Evolutionary conservation across 1,140 invertebrate genomes (phyloP).

Genomic region (Neotoxoptera formosana): DNA sequence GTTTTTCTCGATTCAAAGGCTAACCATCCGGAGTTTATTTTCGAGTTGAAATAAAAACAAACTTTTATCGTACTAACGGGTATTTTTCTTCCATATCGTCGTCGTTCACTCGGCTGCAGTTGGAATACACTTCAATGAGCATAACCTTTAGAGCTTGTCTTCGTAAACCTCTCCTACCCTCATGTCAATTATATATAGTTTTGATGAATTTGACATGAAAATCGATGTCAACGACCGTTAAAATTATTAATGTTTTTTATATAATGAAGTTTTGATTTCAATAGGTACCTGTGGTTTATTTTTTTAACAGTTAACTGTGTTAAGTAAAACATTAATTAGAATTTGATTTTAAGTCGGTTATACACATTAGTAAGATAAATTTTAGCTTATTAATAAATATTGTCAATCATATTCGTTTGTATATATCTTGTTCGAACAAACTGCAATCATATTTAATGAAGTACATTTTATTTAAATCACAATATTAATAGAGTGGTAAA

Average conservation of each 20-base stretch:
- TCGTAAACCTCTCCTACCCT: neutral
- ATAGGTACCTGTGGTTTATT: too few species aligned
- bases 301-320: too few species aligned
- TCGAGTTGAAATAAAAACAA: neutral
- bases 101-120: neutral
- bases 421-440: too few species aligned
- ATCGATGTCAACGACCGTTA: neutral
- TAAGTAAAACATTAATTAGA: neutral
- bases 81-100: neutral
- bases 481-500: neutral
- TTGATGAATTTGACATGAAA: neutral
- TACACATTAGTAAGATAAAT: neutral
- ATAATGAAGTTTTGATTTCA: neutral
- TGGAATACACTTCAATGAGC: neutral
- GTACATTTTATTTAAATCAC: neutral
- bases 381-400: neutral
- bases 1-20: neutral
- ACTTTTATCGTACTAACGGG: neutral
- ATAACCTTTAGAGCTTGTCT: constrained; percentile 19
- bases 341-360: neutral
- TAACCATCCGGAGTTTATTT: neutral
- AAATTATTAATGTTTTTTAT: neutral
- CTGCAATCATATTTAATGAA: neutral
- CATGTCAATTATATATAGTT: neutral
- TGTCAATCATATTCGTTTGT: too few species aligned